Evolutionary conservation across 2,888 invertebrate species (phyloP).

Genomic region (Phengaris alcon): DNA sequence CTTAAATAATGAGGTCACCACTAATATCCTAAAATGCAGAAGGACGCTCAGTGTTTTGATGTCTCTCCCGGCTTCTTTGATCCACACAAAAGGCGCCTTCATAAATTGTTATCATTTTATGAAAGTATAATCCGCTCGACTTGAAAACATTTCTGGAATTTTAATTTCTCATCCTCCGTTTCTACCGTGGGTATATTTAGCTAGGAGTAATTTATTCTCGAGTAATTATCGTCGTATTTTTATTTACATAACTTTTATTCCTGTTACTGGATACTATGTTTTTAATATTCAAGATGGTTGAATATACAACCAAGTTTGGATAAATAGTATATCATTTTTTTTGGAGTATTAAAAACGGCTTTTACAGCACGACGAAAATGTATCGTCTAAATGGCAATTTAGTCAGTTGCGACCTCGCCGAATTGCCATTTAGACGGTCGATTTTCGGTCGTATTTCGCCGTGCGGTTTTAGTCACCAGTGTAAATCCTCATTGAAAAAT

Average conservation of each 20-base stretch:
- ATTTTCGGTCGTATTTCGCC: too few relatives aligned
- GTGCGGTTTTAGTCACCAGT: too few relatives aligned
- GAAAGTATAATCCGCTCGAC: conserved; percentile 24
- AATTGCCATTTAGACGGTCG: too few relatives aligned
- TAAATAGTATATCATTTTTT: too few relatives aligned
- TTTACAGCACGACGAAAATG: too few relatives aligned
- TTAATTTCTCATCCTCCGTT: background rate
- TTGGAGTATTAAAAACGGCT: too few relatives aligned
- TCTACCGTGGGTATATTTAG: background rate
- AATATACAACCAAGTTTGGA: too few relatives aligned
- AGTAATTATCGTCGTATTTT: conserved; percentile 14
- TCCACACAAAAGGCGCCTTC: conserved; percentile 3
- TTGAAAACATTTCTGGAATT: conserved; percentile 23
- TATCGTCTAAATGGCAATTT: too few relatives aligned
- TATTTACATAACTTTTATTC: background rate
- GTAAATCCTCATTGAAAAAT: too few relatives aligned
- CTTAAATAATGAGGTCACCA: background rate
- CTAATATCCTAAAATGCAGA: background rate
- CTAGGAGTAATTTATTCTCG: background rate
- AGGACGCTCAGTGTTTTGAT: background rate
- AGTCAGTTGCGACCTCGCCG: too few relatives aligned
- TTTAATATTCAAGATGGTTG: too few relatives aligned
- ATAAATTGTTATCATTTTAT: conserved; percentile 27
- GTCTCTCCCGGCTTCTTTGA: conserved; percentile 12
- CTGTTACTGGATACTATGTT: background rate